Evolutionary conservation across 2,888 invertebrate genomes (phyloP), one percentile per base, ranked within the genome.

Genomic region (Graphium colonna): DNA sequence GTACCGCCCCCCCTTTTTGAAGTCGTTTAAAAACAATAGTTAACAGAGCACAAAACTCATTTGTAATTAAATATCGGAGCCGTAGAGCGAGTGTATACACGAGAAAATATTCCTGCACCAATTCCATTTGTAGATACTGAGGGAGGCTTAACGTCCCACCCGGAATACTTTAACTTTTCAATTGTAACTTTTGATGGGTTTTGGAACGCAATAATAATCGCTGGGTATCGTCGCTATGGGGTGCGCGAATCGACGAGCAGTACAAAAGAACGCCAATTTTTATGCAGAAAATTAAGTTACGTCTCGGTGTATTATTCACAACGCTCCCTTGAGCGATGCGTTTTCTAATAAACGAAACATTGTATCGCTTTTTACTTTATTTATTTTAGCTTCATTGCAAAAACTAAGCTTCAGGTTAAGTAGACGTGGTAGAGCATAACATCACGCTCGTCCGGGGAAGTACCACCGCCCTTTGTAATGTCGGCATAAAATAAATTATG

Each of bases 161-260:
- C 79, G 86, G 88, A 77, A 86, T 87, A 86, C 89, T 88, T 88
- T 89, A 89, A 88, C 88, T 89, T 88, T 89, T 89, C 89, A 89
- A 89, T 89, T 89, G 88, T 84, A 88, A 89, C 88, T 89, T 89
- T 84, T 88, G 89, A 88, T 89, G 88, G 88, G 84, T 88, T 88
- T 88, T 83, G 86, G 82, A 88, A 88, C 82, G 85, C 82, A 88
- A 88, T 88, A 88, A 89, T 88, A 89, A 88, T 88, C 84, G 84
- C 71, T 75, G 75, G 60, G 56, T 67, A 84, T 85, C 78, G 79
- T 69, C 62, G 69, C 73, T 78, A 77, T 82, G 80, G 87, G 86
- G 87, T 73, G 82, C 72, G 73, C 71, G 78, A 80, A 81, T 83
- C 82, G 80, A 82, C 79, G 77, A 77, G 73, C 78, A 68, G 64